A percentile compares a stretch with the other conserved stretches of the same genome.
Evolutionary conservation across 2,113 vertebrate species (phyloP).

Genomic region (Galemys pyrenaicus): DNA sequence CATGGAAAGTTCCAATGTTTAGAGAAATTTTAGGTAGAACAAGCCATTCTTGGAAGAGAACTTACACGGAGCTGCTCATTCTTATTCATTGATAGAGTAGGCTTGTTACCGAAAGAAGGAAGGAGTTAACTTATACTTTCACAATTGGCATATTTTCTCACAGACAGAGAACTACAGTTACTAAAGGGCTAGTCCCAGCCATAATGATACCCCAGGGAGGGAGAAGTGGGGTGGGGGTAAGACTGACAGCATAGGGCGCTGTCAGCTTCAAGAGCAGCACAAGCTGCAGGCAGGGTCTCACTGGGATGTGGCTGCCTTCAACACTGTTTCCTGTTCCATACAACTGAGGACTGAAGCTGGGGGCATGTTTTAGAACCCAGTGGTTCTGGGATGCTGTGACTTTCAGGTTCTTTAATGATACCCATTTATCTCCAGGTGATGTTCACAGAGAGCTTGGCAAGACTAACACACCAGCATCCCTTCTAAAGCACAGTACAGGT

Average conservation of each 20-base stretch:
- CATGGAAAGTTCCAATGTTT: neutral
- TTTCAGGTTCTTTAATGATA: neutral
- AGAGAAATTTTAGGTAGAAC: neutral
- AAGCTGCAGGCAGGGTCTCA: neutral
- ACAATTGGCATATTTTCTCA: neutral
- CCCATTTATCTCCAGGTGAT: neutral
- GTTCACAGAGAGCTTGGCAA: neutral
- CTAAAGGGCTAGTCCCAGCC: neutral
- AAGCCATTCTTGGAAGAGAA: neutral
- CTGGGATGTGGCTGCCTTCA: too few relatives aligned
- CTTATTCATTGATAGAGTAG: neutral
- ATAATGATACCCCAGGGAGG: neutral
- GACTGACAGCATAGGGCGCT: neutral
- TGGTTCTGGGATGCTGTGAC: neutral
- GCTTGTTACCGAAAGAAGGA: neutral
- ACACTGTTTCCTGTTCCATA: neutral
- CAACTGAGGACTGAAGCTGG: neutral
- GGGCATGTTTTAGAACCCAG: neutral
- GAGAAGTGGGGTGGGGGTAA: neutral
- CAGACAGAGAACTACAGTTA: neutral
- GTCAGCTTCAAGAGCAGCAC: neutral
- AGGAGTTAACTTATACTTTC: neutral
- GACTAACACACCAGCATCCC: accelerated
- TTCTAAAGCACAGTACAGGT: accelerated
- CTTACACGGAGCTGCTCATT: neutral